These are phyloP conservation scores for Orchestes rusci DNA, from an alignment of 2,888 invertebrate species.

Conservation along the genomic window DNA sequence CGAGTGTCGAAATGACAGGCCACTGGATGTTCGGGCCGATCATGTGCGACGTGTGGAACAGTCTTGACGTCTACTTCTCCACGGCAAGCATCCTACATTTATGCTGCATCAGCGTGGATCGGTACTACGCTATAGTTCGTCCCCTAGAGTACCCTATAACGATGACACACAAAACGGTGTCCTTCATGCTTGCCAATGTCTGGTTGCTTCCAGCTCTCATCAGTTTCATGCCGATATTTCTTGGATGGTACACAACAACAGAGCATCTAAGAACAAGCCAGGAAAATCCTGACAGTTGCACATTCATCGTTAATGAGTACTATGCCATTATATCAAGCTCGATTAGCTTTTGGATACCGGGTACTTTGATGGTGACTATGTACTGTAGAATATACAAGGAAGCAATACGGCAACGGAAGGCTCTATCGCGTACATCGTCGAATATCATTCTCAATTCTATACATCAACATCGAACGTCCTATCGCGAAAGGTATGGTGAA, in stretches of 20 bases:
- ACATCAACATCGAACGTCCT: constrained; percentile 72
- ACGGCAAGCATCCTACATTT: constrained; percentile 88
- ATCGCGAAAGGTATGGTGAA: constrained; percentile 37
- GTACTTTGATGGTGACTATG: constrained; percentile 87
- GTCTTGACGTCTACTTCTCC: constrained; percentile 88
- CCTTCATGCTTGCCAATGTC: constrained; percentile 78
- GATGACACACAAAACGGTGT: constrained; percentile 77
- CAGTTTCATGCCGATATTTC: constrained; percentile 90
- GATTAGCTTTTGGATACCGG: constrained; percentile 90
- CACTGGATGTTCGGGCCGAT: constrained; percentile 82
- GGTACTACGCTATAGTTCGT: constrained; percentile 79
- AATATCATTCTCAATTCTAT: constrained; percentile 80
- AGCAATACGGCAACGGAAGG: constrained; percentile 75
- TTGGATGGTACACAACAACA: constrained; percentile 70
- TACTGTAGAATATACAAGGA: constrained; percentile 80
- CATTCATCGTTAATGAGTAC: constrained; percentile 77
- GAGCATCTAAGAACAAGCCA: constrained; percentile 51
- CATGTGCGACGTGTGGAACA: constrained; percentile 93
- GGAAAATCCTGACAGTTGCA: constrained; percentile 67
- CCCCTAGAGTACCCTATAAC: constrained; percentile 87
- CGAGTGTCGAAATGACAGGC: constrained; percentile 74
- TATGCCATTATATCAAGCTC: constrained; percentile 85
- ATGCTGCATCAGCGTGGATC: constrained; percentile 90
- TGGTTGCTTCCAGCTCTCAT: constrained; percentile 90
- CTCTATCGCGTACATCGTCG: constrained; percentile 76